Evolutionary conservation across 2,888 invertebrate species (phyloP).

Genomic region (Stenoptilia bipunctidactyla): DNA sequence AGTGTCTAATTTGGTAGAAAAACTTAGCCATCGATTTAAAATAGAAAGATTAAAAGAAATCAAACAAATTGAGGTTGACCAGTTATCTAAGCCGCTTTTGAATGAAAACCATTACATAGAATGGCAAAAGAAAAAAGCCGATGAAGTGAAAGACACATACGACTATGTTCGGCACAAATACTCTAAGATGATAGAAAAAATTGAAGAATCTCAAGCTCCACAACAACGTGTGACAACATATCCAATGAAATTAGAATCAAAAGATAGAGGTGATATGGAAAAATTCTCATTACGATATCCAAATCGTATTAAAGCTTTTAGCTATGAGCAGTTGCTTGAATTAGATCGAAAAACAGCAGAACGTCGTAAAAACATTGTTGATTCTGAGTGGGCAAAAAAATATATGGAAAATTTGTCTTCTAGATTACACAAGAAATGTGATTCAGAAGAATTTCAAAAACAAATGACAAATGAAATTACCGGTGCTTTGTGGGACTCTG

Average conservation of each 20-base stretch:
- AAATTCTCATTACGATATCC: slow-evolving; percentile 39
- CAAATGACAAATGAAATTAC: slow-evolving; percentile 61
- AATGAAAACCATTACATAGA: slow-evolving; percentile 63
- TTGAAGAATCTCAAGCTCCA: slow-evolving; percentile 32
- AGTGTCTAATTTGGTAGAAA: slow-evolving; percentile 45
- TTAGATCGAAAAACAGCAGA: slow-evolving; percentile 37
- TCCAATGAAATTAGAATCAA: slow-evolving; percentile 19
- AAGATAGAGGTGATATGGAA: slow-evolving; percentile 43
- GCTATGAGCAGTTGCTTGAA: slow-evolving; percentile 44
- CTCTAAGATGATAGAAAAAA: slow-evolving; percentile 40
- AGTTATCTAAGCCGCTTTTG: slow-evolving; percentile 50
- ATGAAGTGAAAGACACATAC: slow-evolving; percentile 50
- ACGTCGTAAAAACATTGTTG: slow-evolving; percentile 30
- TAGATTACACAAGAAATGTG: slow-evolving; percentile 44
- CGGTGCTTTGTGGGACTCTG: slow-evolving; percentile 62
- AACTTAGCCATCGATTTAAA: slow-evolving; percentile 44
- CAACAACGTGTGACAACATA: slow-evolving; percentile 19
- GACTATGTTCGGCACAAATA: slow-evolving; percentile 49
- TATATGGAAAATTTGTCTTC: slow-evolving; percentile 61
- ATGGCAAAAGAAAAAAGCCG: slow-evolving; percentile 68
- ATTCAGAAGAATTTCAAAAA: slow-evolving; percentile 56
- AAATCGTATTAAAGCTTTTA: slow-evolving; percentile 43
- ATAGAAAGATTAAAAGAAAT: slow-evolving; percentile 38
- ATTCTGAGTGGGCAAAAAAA: slow-evolving; percentile 51
- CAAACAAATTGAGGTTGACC: slow-evolving; percentile 39